A percentile compares a stretch with the other conserved stretches of the same genome.
Conservation (phyloP, 2,113 vertebrate species). For the Chaetodon auriga region DNA sequence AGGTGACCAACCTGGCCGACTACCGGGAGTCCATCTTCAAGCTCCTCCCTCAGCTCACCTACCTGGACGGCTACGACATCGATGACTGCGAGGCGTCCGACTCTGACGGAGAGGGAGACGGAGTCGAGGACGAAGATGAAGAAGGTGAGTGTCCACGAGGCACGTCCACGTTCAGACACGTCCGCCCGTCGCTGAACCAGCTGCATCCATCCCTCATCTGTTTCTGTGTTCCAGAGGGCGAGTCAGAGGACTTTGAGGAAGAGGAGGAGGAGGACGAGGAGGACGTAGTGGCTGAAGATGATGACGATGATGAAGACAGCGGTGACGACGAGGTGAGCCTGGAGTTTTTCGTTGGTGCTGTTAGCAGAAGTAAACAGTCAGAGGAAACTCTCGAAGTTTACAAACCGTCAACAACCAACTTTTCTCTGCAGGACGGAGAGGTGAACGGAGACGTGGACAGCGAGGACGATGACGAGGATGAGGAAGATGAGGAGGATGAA, state of each 20-base stretch:
- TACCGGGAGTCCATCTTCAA: conserved; percentile 88
- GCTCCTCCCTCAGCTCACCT: conserved; percentile 88
- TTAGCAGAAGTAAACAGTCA: no score
- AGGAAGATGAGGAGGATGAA: conserved; percentile 73
- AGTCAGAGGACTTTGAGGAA: conserved; percentile 84
- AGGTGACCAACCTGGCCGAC: conserved; percentile 89
- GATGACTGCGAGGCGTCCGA: conserved; percentile 88
- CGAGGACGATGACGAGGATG: conserved; percentile 74
- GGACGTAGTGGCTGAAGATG: conserved; percentile 63
- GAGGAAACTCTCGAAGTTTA: no score
- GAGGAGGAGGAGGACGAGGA: conserved; percentile 87
- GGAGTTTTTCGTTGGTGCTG: no score
- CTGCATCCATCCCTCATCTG: neutral
- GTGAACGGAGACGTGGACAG: conserved; percentile 79
- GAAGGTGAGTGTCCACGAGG: conserved; percentile 72
- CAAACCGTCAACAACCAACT: neutral
- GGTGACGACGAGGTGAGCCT: conserved; percentile 67
- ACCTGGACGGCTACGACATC: conserved; percentile 87
- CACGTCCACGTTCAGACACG: no score
- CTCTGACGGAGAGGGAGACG: conserved; percentile 87
- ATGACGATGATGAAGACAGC: conserved; percentile 82
- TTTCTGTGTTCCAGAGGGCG: conserved; percentile 68
- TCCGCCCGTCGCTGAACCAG: neutral
- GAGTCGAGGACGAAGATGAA: conserved; percentile 86
- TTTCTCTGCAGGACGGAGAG: conserved; percentile 66